Evolutionary conservation across 2,797 vertebrate genomes (phyloP).

Genomic region (Discoglossus pictus): DNA sequence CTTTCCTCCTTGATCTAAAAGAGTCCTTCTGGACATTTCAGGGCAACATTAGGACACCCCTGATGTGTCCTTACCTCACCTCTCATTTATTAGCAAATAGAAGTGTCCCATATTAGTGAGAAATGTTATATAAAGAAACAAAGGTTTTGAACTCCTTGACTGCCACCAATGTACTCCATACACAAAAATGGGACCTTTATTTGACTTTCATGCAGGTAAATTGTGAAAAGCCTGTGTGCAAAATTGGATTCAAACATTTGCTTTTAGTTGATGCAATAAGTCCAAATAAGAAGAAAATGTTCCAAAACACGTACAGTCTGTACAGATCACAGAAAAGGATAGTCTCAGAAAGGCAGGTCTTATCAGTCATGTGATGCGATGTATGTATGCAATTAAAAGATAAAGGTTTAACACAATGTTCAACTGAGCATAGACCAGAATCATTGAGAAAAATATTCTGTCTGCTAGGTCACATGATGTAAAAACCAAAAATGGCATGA

Average conservation of each 20-base stretch:
- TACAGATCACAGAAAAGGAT: too few relatives aligned
- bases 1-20: not conserved
- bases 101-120: not conserved
- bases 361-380: constrained; percentile 21
- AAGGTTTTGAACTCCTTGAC: not conserved
- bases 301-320: constrained; percentile 4
- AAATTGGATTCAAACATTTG: too few relatives aligned
- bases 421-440: not conserved
- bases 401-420: constrained; percentile 16
- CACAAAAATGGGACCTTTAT: too few relatives aligned
- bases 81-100: not conserved
- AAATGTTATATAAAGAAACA: too few relatives aligned
- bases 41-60: not conserved
- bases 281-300: too few relatives aligned
- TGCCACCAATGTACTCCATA: too few relatives aligned
- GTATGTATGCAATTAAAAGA: constrained; percentile 25
- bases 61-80: constrained; percentile 16
- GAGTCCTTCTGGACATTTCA: not conserved
- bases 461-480: too few relatives aligned
- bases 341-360: not conserved
- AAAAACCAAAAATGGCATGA: too few relatives aligned
- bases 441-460: too few relatives aligned
- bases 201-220: too few relatives aligned
- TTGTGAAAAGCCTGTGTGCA: too few relatives aligned
- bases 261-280: too few relatives aligned